Conservation (phyloP, 2,797 vertebrate genomes). For the Hemibagrus guttatus region DNA sequence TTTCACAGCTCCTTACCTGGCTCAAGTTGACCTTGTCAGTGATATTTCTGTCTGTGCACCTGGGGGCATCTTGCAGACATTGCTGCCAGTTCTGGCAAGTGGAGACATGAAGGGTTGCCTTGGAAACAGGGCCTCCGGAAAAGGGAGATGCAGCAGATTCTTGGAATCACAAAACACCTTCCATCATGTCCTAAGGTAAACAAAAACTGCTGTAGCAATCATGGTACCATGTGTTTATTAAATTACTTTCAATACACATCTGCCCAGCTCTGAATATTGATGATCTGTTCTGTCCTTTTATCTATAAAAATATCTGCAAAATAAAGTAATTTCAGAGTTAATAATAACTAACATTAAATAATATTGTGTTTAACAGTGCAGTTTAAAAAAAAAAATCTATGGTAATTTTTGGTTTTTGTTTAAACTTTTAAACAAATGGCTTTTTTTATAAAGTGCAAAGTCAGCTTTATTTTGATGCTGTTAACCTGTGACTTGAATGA, state of each 20-base stretch:
- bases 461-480: neutral
- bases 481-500: neutral
- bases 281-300: neutral
- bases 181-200: slow-evolving; percentile 12
- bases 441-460: neutral
- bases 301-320: neutral
- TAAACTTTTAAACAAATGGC: neutral
- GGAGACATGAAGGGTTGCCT: slow-evolving; percentile 70
- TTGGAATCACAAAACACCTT: slow-evolving; percentile 15
- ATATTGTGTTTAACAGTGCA: neutral
- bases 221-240: neutral
- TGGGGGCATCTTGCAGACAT: slow-evolving; percentile 64
- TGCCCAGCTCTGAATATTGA: neutral
- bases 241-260: neutral
- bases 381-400: neutral
- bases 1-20: slow-evolving; percentile 64
- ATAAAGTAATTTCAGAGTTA: neutral
- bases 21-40: slow-evolving; percentile 74
- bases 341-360: neutral
- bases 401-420: neutral
- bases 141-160: slow-evolving; percentile 60
- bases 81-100: slow-evolving; percentile 68
- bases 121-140: slow-evolving; percentile 72
- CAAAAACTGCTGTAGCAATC: neutral
- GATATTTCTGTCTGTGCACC: slow-evolving; percentile 68